phyloP scores from a whole-genome alignment of 2,888 invertebrate species.

The Synanthedon myopaeformis region DNA sequence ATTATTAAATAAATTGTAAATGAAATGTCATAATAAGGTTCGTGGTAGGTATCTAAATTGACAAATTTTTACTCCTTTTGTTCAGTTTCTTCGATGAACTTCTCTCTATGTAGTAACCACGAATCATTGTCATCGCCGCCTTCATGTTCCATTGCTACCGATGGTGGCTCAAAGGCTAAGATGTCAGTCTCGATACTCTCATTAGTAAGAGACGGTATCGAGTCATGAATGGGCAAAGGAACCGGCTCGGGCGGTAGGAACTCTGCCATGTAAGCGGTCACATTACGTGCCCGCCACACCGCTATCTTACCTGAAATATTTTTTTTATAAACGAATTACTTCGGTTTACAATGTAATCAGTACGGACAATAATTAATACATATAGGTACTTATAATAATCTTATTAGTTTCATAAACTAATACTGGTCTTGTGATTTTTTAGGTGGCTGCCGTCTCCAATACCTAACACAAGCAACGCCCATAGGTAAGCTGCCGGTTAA shows the following conservation, averaged over 20 bases:
- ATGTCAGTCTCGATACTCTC: slow-evolving; percentile 46
- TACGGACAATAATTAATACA: too few relatives aligned
- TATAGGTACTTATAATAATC: too few relatives aligned
- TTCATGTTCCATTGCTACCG: slow-evolving; percentile 34
- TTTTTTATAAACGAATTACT: too few relatives aligned
- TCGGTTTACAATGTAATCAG: too few relatives aligned
- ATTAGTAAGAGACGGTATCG: slow-evolving; percentile 63
- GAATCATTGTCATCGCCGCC: slow-evolving; percentile 50
- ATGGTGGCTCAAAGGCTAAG: slow-evolving; percentile 49
- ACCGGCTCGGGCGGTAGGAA: slow-evolving; percentile 78
- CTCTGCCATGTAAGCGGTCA: slow-evolving; percentile 76
- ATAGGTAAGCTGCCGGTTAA: too few relatives aligned
- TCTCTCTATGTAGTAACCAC: slow-evolving; percentile 52
- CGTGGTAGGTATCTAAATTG: too few relatives aligned
- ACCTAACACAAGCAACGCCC: too few relatives aligned
- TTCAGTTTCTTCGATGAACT: slow-evolving; percentile 51
- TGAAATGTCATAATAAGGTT: too few relatives aligned
- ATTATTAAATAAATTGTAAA: too few relatives aligned
- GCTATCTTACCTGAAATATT: slow-evolving; percentile 50
- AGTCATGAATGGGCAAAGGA: slow-evolving; percentile 75
- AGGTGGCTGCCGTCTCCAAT: too few relatives aligned
- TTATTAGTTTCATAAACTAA: too few relatives aligned
- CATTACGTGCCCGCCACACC: slow-evolving; percentile 77
- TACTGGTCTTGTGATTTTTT: too few relatives aligned
- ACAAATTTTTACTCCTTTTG: slow-evolving; percentile 16